These are phyloP conservation scores for Lates japonicus DNA, from an alignment of 2,797 vertebrate species.

Conservation along the genomic window DNA sequence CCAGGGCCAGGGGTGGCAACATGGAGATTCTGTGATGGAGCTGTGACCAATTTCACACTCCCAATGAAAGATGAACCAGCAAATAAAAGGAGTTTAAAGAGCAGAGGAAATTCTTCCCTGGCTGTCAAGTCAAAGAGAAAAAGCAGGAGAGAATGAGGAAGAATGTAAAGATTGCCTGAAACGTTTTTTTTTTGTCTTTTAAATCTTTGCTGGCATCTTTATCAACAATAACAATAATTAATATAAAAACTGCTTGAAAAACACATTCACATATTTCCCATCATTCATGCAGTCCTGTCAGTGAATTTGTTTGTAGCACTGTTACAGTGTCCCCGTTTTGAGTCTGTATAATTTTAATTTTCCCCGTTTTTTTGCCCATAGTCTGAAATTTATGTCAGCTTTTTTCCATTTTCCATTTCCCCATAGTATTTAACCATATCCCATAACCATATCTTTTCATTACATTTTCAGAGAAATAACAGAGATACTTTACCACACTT, in stretches of 20 bases:
- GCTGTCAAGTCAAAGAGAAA: conserved; percentile 35
- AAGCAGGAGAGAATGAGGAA: conserved; percentile 1
- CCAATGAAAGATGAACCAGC: conserved; percentile 70
- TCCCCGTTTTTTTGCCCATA: not conserved
- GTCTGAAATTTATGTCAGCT: not conserved
- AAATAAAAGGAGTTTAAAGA: conserved; percentile 71
- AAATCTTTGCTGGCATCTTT: not conserved
- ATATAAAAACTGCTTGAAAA: not conserved
- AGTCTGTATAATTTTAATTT: not conserved
- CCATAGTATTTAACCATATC: not conserved
- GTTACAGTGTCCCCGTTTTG: not conserved
- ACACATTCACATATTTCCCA: not conserved
- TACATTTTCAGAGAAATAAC: not conserved
- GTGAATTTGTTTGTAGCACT: not conserved
- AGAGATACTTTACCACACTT: not conserved
- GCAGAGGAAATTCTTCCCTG: conserved; percentile 60
- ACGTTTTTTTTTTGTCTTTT: not conserved
- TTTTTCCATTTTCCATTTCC: too few relatives aligned
- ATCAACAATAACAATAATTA: not conserved
- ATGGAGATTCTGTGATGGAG: conserved; percentile 60
- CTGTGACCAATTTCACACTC: conserved; percentile 75
- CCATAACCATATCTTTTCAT: not conserved
- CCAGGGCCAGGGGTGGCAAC: conserved; percentile 62
- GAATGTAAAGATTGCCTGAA: not conserved
- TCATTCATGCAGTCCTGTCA: not conserved